phyloP scores from a whole-genome alignment of 2,888 invertebrate genomes.

The Uropetala carovei region DNA sequence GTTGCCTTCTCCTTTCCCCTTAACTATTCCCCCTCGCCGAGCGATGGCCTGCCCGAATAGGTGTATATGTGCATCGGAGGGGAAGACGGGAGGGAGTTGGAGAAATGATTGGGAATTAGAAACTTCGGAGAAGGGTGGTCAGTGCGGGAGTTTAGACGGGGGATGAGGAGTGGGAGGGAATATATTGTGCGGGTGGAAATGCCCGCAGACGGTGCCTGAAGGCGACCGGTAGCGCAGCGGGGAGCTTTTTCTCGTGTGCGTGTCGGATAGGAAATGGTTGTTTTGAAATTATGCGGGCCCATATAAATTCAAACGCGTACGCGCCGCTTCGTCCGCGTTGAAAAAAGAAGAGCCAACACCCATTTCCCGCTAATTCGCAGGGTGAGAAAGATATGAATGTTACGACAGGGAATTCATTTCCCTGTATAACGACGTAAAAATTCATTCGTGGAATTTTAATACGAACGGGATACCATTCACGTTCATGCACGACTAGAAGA shows the following conservation, averaged over 20 bases:
- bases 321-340: not conserved
- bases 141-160: not conserved
- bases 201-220: conserved; percentile 6
- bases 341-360: not conserved
- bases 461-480: not conserved
- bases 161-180: not conserved
- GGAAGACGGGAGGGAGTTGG: not conserved
- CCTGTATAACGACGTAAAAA: not conserved
- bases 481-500: no score
- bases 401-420: not conserved
- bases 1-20: no score
- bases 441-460: conserved; percentile 8
- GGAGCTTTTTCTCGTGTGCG: conserved; percentile 28
- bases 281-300: not conserved
- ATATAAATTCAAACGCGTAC: not conserved
- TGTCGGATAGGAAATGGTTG: conserved; percentile 23
- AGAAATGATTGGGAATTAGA: not conserved
- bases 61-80: conserved; percentile 17
- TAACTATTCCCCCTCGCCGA: no score
- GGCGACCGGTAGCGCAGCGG: conserved; percentile 22
- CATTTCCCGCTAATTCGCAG: conserved; percentile 12
- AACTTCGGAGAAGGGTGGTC: not conserved
- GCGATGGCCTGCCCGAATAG: not conserved
- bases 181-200: conserved; percentile 25
- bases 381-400: not conserved